Evolutionary conservation across 2,113 vertebrate species (phyloP).

Genomic region (Smithornis capensis): DNA sequence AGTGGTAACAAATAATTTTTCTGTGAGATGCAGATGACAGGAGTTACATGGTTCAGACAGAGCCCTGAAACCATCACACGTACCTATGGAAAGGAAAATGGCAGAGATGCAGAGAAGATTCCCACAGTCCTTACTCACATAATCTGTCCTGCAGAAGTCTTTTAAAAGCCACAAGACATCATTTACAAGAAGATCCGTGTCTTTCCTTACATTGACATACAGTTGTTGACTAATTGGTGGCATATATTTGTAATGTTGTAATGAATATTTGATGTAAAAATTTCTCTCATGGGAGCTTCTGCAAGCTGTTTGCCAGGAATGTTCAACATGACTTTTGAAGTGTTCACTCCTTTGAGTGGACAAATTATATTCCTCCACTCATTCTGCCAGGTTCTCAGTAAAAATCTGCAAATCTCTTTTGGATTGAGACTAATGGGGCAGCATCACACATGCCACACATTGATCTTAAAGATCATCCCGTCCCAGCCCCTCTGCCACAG

Average conservation of each 20-base stretch:
- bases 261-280: conserved; percentile 14
- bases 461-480: not conserved
- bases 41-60: not conserved
- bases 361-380: not conserved
- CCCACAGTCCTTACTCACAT: not conserved
- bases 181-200: not conserved
- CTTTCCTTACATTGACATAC: not conserved
- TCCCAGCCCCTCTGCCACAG: not conserved
- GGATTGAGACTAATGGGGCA: not conserved
- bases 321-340: not conserved
- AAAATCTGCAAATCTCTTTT: not conserved
- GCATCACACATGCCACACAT: not conserved
- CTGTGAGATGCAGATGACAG: not conserved
- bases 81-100: not conserved
- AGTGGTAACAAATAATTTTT: not conserved
- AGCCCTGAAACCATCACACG: not conserved
- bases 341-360: not conserved
- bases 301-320: not conserved
- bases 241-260: not conserved
- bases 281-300: not conserved
- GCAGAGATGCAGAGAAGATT: not conserved
- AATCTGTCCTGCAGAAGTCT: not conserved
- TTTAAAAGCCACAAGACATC: not conserved
- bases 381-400: not conserved
- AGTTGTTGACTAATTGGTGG: not conserved